Percentiles rank a stretch among this genome's conserved stretches.
Conservation (phyloP, 2,888 invertebrate species). For the Cheilosia scutellata region DNA sequence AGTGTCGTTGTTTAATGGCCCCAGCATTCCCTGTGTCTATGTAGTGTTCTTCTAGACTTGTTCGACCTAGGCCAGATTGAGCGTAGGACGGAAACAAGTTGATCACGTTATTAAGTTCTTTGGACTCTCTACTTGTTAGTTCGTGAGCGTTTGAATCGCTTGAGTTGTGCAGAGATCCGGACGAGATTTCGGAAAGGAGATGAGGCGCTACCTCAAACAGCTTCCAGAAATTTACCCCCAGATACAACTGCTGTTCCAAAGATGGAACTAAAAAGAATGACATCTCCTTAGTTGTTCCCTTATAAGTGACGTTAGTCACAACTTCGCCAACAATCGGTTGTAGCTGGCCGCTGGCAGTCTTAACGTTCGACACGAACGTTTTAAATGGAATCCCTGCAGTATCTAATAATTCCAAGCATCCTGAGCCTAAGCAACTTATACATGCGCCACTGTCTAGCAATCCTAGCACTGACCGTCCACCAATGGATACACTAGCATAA, state of each 20-base stretch:
- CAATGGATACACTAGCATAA: slow-evolving; percentile 5
- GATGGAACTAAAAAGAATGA: background rate
- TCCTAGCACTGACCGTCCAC: slow-evolving; percentile 17
- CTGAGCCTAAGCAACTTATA: slow-evolving; percentile 7
- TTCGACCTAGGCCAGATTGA: slow-evolving; percentile 35
- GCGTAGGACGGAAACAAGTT: background rate
- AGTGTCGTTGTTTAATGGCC: slow-evolving; percentile 52
- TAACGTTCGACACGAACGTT: slow-evolving; percentile 1
- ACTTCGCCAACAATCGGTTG: slow-evolving; percentile 21
- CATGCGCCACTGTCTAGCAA: slow-evolving; percentile 21
- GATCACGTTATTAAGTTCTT: background rate
- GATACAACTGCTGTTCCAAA: background rate
- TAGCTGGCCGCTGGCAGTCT: slow-evolving; percentile 23
- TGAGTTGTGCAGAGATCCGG: background rate
- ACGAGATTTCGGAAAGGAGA: slow-evolving; percentile 1
- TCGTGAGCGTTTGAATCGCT: background rate
- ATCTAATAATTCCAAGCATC: slow-evolving; percentile 12
- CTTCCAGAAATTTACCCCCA: slow-evolving; percentile 29
- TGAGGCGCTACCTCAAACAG: slow-evolving; percentile 23
- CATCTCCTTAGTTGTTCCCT: background rate
- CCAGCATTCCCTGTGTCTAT: slow-evolving; percentile 18
- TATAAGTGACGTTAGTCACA: background rate
- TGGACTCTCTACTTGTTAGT: background rate
- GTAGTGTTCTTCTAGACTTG: slow-evolving; percentile 27
- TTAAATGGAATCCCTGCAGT: background rate